These are phyloP conservation scores for Amiota communis DNA, from an alignment of 2,888 invertebrate species.

Conservation along the genomic window DNA sequence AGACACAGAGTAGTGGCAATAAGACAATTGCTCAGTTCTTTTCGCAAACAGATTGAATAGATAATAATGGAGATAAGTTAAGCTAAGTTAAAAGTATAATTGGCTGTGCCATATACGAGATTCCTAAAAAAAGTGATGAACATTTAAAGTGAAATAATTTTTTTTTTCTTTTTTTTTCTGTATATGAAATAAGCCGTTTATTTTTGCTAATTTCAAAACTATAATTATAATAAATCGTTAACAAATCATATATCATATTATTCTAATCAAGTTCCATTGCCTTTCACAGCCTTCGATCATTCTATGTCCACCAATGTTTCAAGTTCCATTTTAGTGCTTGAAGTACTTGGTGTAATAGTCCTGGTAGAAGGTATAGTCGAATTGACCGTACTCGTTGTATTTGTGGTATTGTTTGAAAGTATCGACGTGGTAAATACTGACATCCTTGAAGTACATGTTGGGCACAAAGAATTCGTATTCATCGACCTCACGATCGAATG, in stretches of 20 bases:
- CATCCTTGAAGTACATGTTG: constrained; percentile 81
- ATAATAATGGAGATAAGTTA: too few species aligned
- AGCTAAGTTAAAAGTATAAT: not conserved
- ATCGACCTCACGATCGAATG: constrained; percentile 81
- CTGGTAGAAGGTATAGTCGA: constrained; percentile 61
- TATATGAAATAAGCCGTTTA: constrained; percentile 8
- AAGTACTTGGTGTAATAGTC: constrained; percentile 61
- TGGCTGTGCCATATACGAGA: constrained; percentile 16
- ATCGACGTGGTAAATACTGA: constrained; percentile 78
- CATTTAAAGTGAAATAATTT: not conserved
- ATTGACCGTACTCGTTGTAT: constrained; percentile 58
- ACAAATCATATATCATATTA: not conserved
- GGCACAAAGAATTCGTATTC: constrained; percentile 78
- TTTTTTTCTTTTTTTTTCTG: constrained; percentile 13
- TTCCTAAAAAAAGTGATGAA: not conserved
- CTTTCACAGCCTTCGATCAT: not conserved
- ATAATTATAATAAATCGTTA: not conserved
- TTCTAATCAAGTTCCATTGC: not conserved
- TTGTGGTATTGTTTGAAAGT: constrained; percentile 64
- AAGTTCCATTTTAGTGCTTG: constrained; percentile 41
- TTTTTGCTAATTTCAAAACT: constrained; percentile 1
- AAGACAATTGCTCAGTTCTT: constrained; percentile 64
- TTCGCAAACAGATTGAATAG: constrained; percentile 50
- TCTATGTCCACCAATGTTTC: not conserved
- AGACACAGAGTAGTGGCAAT: constrained; percentile 37